A percentile compares a stretch with the other conserved stretches of the same genome.
These are phyloP conservation scores for Drosophila borealis DNA, from an alignment of 2,888 invertebrate genomes.

Conservation along the genomic window DNA sequence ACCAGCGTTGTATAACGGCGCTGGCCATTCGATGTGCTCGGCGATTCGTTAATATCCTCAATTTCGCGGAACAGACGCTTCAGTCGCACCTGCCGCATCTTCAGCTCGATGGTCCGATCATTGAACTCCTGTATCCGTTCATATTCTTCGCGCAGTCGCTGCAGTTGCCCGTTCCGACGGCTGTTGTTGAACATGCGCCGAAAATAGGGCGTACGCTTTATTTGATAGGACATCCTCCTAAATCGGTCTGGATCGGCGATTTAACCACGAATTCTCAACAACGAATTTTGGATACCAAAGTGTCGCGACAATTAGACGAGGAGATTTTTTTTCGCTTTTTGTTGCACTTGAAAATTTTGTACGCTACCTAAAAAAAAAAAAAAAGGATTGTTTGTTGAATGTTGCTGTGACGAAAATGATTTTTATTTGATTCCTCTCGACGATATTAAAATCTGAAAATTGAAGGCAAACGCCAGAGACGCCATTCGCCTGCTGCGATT, in stretches of 20 bases:
- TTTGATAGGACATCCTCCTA: conserved; percentile 72
- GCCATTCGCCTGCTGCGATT: conserved; percentile 4
- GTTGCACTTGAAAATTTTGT: conserved; percentile 55
- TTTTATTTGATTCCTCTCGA: conserved; percentile 9
- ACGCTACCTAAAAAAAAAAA: conserved; percentile 38
- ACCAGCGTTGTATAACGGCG: conserved; percentile 1
- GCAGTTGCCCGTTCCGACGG: conserved; percentile 74
- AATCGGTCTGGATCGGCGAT: not conserved
- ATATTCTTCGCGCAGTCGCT: conserved; percentile 76
- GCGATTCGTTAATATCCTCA: conserved; percentile 68
- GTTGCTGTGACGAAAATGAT: conserved; percentile 42
- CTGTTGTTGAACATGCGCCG: conserved; percentile 69
- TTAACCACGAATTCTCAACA: not conserved
- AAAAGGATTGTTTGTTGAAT: conserved; percentile 28
- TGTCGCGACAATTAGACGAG: conserved; percentile 16
- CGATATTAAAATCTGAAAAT: too few relatives aligned
- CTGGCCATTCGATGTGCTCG: conserved; percentile 8
- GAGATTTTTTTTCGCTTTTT: conserved; percentile 19
- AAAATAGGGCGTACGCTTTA: conserved; percentile 74
- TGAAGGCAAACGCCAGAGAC: not conserved
- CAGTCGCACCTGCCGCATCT: conserved; percentile 77
- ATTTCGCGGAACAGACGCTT: conserved; percentile 77
- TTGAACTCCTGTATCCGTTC: conserved; percentile 77
- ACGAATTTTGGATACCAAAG: conserved; percentile 5
- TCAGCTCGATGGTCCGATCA: conserved; percentile 74